A percentile compares a stretch with the other conserved stretches of the same genome.
phyloP scores from a whole-genome alignment of 2,797 vertebrate genomes.

The Alca torda region DNA sequence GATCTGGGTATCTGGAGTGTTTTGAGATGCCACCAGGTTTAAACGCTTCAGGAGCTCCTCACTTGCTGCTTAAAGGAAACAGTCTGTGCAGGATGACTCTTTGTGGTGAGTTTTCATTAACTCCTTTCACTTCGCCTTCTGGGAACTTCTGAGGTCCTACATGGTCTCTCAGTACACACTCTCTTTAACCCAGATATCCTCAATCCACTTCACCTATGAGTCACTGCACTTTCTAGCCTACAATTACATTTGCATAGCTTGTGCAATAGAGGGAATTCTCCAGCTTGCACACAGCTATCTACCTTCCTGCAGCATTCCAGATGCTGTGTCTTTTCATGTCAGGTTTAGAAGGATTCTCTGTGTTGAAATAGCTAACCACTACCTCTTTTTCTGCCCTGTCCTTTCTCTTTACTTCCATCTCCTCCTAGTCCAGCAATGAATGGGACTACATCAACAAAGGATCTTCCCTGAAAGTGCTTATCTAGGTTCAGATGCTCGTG shows the following conservation, averaged over 20 bases:
- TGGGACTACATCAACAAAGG: neutral
- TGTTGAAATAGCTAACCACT: neutral
- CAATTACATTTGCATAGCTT: slow-evolving; percentile 63
- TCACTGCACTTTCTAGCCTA: slow-evolving; percentile 61
- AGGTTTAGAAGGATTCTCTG: neutral
- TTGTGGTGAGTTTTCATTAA: neutral
- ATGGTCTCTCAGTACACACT: neutral
- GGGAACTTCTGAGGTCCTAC: slow-evolving; percentile 39
- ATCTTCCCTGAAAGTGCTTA: neutral
- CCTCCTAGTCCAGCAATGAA: neutral
- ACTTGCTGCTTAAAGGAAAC: neutral
- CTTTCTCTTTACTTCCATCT: neutral
- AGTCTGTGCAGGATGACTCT: neutral
- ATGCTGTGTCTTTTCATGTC: neutral
- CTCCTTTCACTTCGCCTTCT: neutral
- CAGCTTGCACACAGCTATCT: slow-evolving; percentile 24
- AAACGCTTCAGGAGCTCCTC: neutral
- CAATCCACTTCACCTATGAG: slow-evolving; percentile 64
- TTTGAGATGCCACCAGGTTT: neutral
- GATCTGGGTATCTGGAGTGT: neutral
- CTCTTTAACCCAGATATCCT: slow-evolving; percentile 60
- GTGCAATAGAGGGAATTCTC: slow-evolving; percentile 59
- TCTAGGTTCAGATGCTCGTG: neutral
- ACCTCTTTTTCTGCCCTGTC: neutral
- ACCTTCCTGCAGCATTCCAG: slow-evolving; percentile 17